Conservation (phyloP, 2,113 vertebrate genomes). For the Papio anubis region DNA sequence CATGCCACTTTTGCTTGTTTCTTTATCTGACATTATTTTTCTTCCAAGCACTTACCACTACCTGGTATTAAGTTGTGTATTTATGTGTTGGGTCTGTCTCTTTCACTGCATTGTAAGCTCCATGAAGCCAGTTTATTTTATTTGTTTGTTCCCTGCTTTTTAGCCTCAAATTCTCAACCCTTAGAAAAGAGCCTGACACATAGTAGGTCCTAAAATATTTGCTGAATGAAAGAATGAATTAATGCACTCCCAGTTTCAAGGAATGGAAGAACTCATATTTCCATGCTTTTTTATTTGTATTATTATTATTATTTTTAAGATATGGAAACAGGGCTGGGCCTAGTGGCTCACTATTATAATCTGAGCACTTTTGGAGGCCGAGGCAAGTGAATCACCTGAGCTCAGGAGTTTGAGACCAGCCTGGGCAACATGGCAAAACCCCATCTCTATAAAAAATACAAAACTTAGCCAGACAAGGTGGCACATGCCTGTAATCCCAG, state of each 20-base stretch:
- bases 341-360: too few relatives aligned
- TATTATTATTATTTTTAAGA: not conserved
- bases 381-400: too few relatives aligned
- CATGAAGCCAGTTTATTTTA: not conserved
- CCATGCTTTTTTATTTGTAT: not conserved
- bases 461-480: too few relatives aligned
- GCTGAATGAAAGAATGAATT: conserved; percentile 9
- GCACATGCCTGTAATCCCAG: too few relatives aligned
- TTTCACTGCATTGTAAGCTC: not conserved
- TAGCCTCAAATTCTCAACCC: not conserved
- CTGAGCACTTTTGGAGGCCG: too few relatives aligned
- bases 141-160: not conserved
- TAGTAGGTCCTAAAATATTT: not conserved
- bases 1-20: not conserved
- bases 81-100: not conserved
- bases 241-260: not conserved
- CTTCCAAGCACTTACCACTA: not conserved
- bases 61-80: not conserved
- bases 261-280: not conserved
- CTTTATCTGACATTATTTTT: not conserved
- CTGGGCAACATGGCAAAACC: too few relatives aligned
- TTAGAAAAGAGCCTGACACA: not conserved
- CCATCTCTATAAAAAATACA: too few relatives aligned
- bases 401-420: too few relatives aligned
- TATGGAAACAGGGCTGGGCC: not conserved